These are phyloP conservation scores for Araneus ventricosus DNA, from an alignment of 1,140 invertebrate genomes.

Conservation along the genomic window DNA sequence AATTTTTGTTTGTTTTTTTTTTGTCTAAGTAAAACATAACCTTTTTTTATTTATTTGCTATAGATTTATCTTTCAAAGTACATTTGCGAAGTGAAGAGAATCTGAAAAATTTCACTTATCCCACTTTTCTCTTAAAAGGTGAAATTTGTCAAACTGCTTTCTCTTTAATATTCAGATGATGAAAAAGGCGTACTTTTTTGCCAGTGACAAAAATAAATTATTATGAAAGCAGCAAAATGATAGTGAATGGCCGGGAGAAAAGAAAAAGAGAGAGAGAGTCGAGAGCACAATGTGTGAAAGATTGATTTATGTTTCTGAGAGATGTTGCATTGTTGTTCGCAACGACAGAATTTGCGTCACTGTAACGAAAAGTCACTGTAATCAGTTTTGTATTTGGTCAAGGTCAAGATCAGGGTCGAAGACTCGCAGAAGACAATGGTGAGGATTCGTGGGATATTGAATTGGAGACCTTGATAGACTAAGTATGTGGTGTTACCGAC, in stretches of 20 bases:
- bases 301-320: background rate
- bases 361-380: background rate
- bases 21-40: too few species aligned
- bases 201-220: background rate
- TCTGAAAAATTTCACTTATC: too few species aligned
- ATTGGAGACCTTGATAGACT: background rate
- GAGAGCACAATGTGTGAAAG: background rate
- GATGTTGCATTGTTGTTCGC: background rate
- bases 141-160: too few species aligned
- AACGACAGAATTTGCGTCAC: background rate
- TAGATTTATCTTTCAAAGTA: too few species aligned
- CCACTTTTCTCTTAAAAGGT: too few species aligned
- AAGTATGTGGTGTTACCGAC: background rate
- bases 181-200: background rate
- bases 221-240: background rate
- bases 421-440: background rate
- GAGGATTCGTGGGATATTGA: background rate
- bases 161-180: background rate
- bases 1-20: too few species aligned
- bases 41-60: too few species aligned
- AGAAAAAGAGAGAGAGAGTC: background rate
- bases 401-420: constrained; percentile 3
- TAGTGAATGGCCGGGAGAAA: background rate
- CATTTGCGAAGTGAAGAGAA: too few species aligned
- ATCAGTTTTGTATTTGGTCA: background rate